Percentiles rank a stretch among this genome's conserved stretches.
Evolutionary conservation across 2,797 vertebrate species (phyloP).

Genomic region (Kryptopterus vitreolus): DNA sequence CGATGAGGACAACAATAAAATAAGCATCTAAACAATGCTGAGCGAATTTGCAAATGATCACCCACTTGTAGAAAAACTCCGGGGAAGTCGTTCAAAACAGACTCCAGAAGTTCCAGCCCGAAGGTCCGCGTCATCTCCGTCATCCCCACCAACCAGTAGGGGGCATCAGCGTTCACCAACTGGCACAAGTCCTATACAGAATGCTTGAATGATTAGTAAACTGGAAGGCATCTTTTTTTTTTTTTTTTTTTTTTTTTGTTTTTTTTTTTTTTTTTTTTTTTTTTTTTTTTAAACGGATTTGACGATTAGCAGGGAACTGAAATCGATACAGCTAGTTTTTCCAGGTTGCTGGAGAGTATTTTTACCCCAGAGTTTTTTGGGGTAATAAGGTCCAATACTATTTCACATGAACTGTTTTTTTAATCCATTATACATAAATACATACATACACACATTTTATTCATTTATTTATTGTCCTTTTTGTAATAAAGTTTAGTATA

Average conservation of each 20-base stretch:
- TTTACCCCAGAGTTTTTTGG: no score
- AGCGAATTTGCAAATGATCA: neutral
- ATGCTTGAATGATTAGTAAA: neutral
- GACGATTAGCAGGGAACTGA: no score
- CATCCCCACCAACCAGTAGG: conserved; percentile 99
- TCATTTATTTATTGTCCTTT: no score
- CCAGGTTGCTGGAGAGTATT: no score
- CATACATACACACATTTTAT: no score
- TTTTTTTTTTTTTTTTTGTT: no score
- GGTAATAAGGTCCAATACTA: neutral
- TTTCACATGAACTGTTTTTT: no score
- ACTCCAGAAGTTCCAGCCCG: conserved; percentile 95
- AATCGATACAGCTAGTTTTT: no score
- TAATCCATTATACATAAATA: no score
- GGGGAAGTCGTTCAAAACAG: conserved; percentile 96
- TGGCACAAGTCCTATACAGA: conserved; percentile 89
- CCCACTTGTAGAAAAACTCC: conserved; percentile 93
- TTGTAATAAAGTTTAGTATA: no score
- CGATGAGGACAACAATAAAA: neutral
- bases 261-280: neutral
- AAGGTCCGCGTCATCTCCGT: conserved; percentile 98
- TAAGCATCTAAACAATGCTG: neutral
- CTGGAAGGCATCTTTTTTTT: neutral
- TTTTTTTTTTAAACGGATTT: neutral
- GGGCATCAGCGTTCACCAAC: conserved; percentile 96